Evolutionary conservation across 2,113 vertebrate genomes (phyloP).

Genomic region (Lagopus leucura): DNA sequence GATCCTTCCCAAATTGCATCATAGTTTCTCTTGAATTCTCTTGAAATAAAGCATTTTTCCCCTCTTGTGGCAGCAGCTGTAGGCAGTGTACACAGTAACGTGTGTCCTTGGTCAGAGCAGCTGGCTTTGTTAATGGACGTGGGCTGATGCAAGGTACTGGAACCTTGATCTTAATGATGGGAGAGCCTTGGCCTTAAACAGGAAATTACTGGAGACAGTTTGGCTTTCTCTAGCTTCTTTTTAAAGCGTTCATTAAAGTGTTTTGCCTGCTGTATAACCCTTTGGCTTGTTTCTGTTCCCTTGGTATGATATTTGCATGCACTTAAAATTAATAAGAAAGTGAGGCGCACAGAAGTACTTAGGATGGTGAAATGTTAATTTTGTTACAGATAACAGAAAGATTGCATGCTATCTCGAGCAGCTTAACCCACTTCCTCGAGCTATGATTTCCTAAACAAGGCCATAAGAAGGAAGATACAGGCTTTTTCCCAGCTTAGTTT

Average conservation of each 20-base stretch:
- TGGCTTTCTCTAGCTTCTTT: not conserved
- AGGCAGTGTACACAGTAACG: not conserved
- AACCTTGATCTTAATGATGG: not conserved
- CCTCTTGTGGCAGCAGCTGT: not conserved
- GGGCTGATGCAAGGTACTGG: slow-evolving; percentile 17
- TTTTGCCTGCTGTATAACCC: slow-evolving; percentile 5
- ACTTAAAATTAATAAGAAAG: slow-evolving; percentile 6
- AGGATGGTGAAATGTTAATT: not conserved
- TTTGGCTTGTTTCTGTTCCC: slow-evolving; percentile 45
- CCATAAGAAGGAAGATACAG: not conserved
- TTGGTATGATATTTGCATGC: slow-evolving; percentile 1
- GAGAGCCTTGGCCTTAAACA: not conserved
- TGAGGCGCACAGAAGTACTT: not conserved
- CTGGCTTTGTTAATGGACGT: not conserved
- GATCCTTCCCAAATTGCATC: not conserved
- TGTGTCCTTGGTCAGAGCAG: not conserved
- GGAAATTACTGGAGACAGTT: not conserved
- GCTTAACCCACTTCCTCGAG: slow-evolving; percentile 12
- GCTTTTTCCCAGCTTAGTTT: not conserved
- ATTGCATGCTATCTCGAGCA: not conserved
- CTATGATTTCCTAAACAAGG: not conserved
- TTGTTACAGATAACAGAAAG: not conserved
- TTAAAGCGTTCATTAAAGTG: slow-evolving; percentile 3
- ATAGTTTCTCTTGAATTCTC: not conserved
- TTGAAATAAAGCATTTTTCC: rapidly evolving